These are phyloP conservation scores for Actinemys pallida DNA, from an alignment of 2,113 vertebrate genomes.

Conservation along the genomic window DNA sequence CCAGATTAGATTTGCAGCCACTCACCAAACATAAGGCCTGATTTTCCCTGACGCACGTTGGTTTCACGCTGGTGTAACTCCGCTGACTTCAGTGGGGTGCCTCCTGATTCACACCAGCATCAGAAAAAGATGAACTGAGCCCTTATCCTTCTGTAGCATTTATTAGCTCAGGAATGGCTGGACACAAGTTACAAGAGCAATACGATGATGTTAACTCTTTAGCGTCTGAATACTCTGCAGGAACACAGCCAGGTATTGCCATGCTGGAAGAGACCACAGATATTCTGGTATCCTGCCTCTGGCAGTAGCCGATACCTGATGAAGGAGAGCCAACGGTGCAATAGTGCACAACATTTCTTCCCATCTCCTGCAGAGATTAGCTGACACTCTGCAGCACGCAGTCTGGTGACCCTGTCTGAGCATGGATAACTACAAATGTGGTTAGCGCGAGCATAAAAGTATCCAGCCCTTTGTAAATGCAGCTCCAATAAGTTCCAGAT, in stretches of 20 bases:
- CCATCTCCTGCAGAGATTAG: accelerated
- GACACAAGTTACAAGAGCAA: not conserved
- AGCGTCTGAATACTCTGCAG: not conserved
- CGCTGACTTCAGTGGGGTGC: not conserved
- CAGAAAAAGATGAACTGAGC: not conserved
- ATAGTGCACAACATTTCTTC: not conserved
- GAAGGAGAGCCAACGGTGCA: not conserved
- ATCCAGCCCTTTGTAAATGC: not conserved
- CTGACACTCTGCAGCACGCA: not conserved
- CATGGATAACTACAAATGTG: not conserved
- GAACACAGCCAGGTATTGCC: not conserved
- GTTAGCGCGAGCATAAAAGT: not conserved
- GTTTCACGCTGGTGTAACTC: not conserved
- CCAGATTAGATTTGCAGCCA: not conserved
- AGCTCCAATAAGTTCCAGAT: not conserved
- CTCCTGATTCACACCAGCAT: not conserved
- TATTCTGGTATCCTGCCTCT: not conserved
- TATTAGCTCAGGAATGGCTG: not conserved
- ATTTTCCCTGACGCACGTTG: not conserved
- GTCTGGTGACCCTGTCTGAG: not conserved
- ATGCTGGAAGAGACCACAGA: not conserved
- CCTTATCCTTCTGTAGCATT: not conserved
- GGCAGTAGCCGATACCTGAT: not conserved
- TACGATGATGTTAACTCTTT: not conserved
- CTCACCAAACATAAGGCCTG: not conserved